Conservation (phyloP, 2,113 vertebrate genomes). For the Actenoides hombroni region DNA sequence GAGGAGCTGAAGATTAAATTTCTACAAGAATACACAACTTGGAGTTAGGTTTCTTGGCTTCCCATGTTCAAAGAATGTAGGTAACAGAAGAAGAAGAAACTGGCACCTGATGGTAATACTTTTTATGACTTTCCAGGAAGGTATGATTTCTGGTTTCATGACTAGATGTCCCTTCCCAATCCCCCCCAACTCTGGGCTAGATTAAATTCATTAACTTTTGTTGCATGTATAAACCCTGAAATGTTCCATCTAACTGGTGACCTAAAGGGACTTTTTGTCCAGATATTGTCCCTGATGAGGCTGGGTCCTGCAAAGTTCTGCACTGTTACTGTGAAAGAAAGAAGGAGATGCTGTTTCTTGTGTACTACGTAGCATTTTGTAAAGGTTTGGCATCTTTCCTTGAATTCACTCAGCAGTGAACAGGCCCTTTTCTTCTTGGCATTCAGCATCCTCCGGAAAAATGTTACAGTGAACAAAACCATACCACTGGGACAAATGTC, state of each 20-base stretch:
- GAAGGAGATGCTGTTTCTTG: background rate
- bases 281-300: background rate
- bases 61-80: background rate
- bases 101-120: background rate
- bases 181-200: background rate
- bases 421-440: background rate
- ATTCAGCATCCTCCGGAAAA: background rate
- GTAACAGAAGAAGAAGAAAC: background rate
- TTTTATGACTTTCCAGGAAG: background rate
- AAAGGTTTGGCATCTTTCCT: background rate
- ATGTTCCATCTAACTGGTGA: background rate
- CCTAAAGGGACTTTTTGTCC: background rate
- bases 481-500: background rate
- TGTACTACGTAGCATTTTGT: background rate
- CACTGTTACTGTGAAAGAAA: background rate
- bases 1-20: background rate
- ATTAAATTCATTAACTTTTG: background rate
- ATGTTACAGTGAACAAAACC: background rate
- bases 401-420: background rate
- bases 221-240: background rate
- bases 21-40: background rate
- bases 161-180: too few relatives aligned
- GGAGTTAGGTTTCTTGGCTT: background rate
- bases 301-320: background rate
- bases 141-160: background rate